Evolutionary conservation across 1,140 invertebrate species (phyloP).

Genomic region (Solenopsis fugax): DNA sequence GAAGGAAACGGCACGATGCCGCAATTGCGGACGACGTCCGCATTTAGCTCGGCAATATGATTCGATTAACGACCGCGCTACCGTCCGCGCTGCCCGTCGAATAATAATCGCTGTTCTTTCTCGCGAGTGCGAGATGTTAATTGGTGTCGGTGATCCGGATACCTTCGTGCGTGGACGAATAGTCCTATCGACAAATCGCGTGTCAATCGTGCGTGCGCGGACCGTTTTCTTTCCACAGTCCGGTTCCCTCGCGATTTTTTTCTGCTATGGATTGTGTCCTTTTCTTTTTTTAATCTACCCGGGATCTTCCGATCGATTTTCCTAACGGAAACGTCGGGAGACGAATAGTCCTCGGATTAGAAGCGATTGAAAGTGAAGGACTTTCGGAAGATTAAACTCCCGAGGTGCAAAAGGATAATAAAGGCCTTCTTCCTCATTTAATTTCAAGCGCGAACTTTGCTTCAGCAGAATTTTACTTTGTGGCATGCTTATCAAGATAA

Average conservation of each 20-base stretch:
- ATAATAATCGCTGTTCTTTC: conserved; percentile 24
- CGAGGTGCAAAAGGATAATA: conserved; percentile 16
- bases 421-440: conserved; percentile 31
- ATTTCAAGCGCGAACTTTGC: conserved; percentile 39
- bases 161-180: too few species aligned
- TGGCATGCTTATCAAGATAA: conserved; percentile 37
- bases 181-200: background rate
- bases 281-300: background rate
- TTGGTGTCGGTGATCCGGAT: background rate
- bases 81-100: background rate
- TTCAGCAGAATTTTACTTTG: conserved; percentile 35
- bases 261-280: background rate
- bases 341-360: conserved; percentile 12
- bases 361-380: conserved; percentile 31
- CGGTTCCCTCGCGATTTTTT: background rate
- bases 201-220: background rate
- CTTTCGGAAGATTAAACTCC: conserved; percentile 30
- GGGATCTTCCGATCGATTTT: background rate
- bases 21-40: conserved; percentile 36
- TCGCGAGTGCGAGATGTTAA: conserved; percentile 23
- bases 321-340: conserved; percentile 2
- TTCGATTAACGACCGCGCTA: conserved; percentile 30
- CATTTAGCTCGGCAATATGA: conserved; percentile 14
- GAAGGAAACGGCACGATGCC: conserved; percentile 46
- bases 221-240: too few species aligned